phyloP scores from a whole-genome alignment of 2,888 invertebrate species.

The Ormyrus thymus region DNA sequence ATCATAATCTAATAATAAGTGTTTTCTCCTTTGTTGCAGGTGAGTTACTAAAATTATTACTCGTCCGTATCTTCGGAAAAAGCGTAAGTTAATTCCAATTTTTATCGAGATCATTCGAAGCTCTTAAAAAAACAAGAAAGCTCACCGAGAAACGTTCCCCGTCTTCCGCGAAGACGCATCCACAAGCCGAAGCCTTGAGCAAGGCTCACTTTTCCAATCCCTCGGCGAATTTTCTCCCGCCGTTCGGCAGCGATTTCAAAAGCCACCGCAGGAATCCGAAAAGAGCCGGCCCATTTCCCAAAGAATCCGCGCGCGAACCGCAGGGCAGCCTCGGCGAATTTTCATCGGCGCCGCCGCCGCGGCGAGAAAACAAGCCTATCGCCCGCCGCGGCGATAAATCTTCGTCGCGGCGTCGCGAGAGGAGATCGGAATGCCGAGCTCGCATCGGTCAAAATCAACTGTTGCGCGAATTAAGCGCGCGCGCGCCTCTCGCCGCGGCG shows the following conservation, averaged over 20 bases:
- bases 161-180: too few relatives aligned
- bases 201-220: too few relatives aligned
- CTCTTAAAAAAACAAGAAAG: background rate
- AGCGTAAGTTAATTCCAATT: background rate
- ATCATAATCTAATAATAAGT: too few relatives aligned
- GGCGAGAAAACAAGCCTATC: background rate
- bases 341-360: background rate
- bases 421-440: constrained; percentile 25
- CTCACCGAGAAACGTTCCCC: too few relatives aligned
- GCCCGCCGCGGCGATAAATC: constrained; percentile 18
- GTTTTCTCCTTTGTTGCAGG: constrained; percentile 39
- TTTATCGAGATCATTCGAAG: background rate
- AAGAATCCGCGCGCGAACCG: too few relatives aligned
- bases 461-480: constrained; percentile 37
- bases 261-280: too few relatives aligned
- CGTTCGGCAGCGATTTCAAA: too few relatives aligned
- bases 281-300: too few relatives aligned
- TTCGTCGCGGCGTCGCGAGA: constrained; percentile 22
- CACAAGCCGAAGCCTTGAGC: too few relatives aligned
- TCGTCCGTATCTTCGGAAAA: too few relatives aligned
- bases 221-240: too few relatives aligned
- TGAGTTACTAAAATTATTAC: constrained; percentile 20
- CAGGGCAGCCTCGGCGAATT: background rate
- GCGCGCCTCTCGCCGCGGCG: background rate
- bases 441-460: constrained; percentile 49